These are phyloP conservation scores for Thalassarche chlororhynchos DNA, from an alignment of 2,113 vertebrate species.

Conservation along the genomic window DNA sequence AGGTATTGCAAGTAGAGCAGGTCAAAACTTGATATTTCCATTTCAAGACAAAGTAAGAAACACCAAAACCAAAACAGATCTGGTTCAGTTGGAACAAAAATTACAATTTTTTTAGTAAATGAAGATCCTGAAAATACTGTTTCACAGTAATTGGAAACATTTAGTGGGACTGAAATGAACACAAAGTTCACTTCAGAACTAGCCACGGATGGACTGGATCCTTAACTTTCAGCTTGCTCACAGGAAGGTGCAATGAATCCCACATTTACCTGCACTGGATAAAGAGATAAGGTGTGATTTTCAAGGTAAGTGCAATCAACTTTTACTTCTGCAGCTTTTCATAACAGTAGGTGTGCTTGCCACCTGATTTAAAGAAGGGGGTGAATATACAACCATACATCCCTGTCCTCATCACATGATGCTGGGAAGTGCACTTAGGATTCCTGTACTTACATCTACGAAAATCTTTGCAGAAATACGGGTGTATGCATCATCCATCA, in stretches of 20 bases:
- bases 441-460: accelerated
- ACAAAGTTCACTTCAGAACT: not conserved
- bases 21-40: not conserved
- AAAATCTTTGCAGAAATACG: not conserved
- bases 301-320: not conserved
- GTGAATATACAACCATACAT: not conserved
- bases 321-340: not conserved
- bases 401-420: not conserved
- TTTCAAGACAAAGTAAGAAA: not conserved
- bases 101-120: accelerated
- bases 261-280: not conserved
- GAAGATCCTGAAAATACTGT: not conserved
- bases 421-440: not conserved
- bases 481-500: accelerated
- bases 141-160: not conserved
- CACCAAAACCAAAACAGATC: not conserved
- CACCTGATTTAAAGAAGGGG: not conserved
- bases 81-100: too few relatives aligned
- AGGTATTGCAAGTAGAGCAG: not conserved
- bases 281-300: not conserved
- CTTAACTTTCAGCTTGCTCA: not conserved
- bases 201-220: accelerated
- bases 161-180: not conserved
- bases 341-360: too few relatives aligned
- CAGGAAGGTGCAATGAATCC: not conserved